Conservation (phyloP, 2,113 vertebrate species). For the Harpagus bidentatus region DNA sequence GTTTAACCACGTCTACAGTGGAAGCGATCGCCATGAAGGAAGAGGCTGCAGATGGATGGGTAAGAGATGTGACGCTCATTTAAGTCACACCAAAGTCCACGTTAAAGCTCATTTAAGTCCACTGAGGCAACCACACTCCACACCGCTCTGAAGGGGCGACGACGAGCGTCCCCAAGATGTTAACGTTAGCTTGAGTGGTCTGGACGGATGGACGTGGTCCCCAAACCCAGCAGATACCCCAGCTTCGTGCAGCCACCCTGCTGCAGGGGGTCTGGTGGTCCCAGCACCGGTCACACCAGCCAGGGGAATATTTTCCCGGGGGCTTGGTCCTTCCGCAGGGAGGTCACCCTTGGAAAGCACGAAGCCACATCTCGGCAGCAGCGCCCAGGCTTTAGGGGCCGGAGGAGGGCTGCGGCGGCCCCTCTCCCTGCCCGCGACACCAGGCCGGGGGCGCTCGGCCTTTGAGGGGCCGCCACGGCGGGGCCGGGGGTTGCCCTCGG, state of each 20-base stretch:
- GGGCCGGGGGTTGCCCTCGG: not conserved
- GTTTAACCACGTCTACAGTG: not conserved
- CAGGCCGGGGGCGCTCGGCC: not conserved
- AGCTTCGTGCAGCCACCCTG: fast-evolving
- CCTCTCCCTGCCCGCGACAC: not conserved
- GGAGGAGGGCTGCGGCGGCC: not conserved
- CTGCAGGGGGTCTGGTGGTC: not conserved
- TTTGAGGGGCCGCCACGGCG: not conserved
- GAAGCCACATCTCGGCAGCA: not conserved
- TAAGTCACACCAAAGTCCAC: not conserved
- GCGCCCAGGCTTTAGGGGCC: too few species aligned
- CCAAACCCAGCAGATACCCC: not conserved
- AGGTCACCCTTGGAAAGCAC: not conserved
- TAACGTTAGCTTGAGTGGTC: fast-evolving
- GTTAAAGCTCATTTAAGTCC: not conserved
- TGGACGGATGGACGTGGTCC: fast-evolving
- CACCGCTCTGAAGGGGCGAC: fast-evolving
- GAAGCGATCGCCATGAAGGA: not conserved
- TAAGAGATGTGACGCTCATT: not conserved
- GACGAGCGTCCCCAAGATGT: not conserved
- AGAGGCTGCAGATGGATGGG: not conserved
- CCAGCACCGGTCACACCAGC: not conserved
- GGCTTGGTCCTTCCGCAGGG: not conserved
- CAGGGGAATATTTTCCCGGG: not conserved
- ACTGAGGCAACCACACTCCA: not conserved